Evolutionary conservation across 2,888 invertebrate genomes (phyloP), one percentile per base, ranked within the genome.

Genomic region (Hipparchia sbordonii): DNA sequence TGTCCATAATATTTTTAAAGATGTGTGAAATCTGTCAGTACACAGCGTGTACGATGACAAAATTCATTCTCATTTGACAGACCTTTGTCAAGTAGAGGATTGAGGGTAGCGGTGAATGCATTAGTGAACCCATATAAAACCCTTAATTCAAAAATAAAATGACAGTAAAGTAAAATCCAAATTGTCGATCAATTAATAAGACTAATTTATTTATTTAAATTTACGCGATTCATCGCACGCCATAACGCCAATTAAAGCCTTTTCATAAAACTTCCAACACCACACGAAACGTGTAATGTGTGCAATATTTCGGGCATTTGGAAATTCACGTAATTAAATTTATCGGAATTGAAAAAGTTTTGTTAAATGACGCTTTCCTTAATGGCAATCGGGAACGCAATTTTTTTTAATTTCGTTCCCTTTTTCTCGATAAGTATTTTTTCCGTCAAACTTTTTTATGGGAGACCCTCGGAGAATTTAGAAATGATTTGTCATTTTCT

Each of bases 291-390:
- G 54, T 33, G 39, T 60, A 52, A 57, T 33, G 54, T 33, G 39
- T 60, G 9, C 45, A 48, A 62, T 33, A 62, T 63, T 23, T 51
- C 33, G 9, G 51, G 51, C 48, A 67, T 70, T 60, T 60, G 48
- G 45, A 67, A 71, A 61, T 33, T 67, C 72, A 59, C 52, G 71
- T 73, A 77, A 77, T 78, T 75, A 77, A 80, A 78, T 76, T 76
- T 65, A 77, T 77, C 72, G 72, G 77, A 78, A 80, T 82, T 77
- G 77, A 80, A 79, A 82, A 82, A 81, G 78, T 81, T 82, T 71
- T 68, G 60, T 72, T 78, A 78, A 79, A 73, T 74, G 75, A 74
- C 75, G 74, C 74, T 48, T 68, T 71, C 76, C 74, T 77, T 80
- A 79, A 80, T 72, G 73, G 75, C 74, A 76, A 76, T 77, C 72